These are phyloP conservation scores for Sprattus sprattus DNA, from an alignment of 2,113 vertebrate species.

Conservation along the genomic window DNA sequence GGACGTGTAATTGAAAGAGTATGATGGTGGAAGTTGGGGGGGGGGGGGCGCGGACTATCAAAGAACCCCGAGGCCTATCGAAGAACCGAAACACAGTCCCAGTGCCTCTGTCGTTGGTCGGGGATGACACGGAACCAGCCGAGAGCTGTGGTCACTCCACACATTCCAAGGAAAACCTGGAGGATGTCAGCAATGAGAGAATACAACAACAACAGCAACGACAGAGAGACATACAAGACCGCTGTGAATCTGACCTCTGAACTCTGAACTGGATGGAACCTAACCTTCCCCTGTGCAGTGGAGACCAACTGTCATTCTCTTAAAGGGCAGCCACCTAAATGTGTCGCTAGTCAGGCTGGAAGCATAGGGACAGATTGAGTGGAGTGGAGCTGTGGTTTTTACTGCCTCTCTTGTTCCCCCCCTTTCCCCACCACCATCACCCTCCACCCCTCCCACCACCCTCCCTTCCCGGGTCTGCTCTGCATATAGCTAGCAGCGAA, in stretches of 20 bases:
- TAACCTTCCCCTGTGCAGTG: background rate
- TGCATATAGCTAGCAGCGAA: constrained; percentile 71
- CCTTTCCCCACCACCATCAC: background rate
- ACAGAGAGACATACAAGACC: background rate
- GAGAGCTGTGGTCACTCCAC: constrained; percentile 59
- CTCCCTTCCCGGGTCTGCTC: constrained; percentile 55
- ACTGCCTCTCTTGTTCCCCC: background rate
- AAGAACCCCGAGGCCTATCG: constrained; percentile 42
- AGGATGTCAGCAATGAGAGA: constrained; percentile 39
- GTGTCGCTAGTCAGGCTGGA: constrained; percentile 2
- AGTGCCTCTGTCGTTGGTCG: constrained; percentile 51
- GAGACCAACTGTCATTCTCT: background rate
- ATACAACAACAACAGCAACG: constrained; percentile 30
- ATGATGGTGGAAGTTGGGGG: constrained; percentile 51
- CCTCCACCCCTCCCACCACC: background rate
- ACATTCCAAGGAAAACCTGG: constrained; percentile 26
- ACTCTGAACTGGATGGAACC: constrained; percentile 8
- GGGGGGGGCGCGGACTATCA: constrained; percentile 47
- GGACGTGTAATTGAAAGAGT: constrained; percentile 54
- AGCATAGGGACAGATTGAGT: background rate
- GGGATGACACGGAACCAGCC: constrained; percentile 54
- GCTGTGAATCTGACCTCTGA: constrained; percentile 23
- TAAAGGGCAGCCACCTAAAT: constrained; percentile 18
- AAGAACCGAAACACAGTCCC: constrained; percentile 59
- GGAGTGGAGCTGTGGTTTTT: constrained; percentile 28